Base-by-base conservation (phyloP, 2,113 vertebrate species). In the Antechinus stuartii region DNA sequence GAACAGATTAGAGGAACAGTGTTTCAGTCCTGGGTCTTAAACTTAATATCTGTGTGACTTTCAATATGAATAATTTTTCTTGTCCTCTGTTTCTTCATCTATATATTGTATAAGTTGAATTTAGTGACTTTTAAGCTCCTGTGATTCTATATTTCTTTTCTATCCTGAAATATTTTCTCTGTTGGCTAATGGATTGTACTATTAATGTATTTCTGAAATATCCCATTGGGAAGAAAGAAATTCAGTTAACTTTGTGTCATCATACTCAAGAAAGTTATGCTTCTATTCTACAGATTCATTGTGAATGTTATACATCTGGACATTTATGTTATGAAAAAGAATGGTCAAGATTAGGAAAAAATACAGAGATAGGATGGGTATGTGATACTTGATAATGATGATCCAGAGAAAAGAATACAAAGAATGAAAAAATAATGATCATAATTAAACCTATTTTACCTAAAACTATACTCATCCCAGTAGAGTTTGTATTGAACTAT, bases 401-500 rank as follows among this genome's bases (percentile, higher is more conserved):
- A 47, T 4, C 42, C 90, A 94, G 52, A 49, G 91, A 92, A 54
- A 54, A 30, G 35, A 92, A 57, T 61, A 90, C 91, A 50, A 92
- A 92, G 49, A 76, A 8, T 61, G 16, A 94, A 93, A 12, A 92
- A 91, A 52, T 89, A 95, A 95, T 61, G 93, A 47, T 94, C 53
- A 11, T 3, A 91, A 42, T 76, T 56, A 94, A 57, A 84, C 25
- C 1, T 12, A 91, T 93, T 93, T 54, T 90, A 92, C 11, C 89
- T 91, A 61, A 94, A 94, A 47, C 11, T 90, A 89, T 52, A 49
- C 76, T 54, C 2, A 68, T 35, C 52, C 93, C 84, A 94, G 50
- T 50, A 61, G 35, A 7, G 54, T 84, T 93, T 61, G 50, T 23
- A 89, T 92, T n/a, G 14, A 61, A 61, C 96, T 93, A 49, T 47